Conservation (phyloP, 1,140 invertebrate species). For the Drosophila murphyi region DNA sequence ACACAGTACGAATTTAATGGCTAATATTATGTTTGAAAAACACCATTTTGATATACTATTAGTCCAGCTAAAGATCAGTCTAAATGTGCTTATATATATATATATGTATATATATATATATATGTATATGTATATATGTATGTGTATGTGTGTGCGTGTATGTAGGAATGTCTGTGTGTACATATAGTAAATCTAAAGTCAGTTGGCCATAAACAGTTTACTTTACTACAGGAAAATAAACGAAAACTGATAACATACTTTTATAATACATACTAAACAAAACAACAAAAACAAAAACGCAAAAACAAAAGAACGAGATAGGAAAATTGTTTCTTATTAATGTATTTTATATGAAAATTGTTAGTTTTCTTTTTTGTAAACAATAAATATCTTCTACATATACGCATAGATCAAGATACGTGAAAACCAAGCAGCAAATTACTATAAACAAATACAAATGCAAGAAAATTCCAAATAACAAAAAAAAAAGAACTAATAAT, state of each 20-base stretch:
- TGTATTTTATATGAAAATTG: constrained; percentile 59
- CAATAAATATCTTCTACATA: constrained; percentile 24
- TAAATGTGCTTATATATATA: constrained; percentile 65
- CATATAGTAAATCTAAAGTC: constrained; percentile 51
- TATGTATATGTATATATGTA: neutral
- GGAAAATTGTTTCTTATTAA: constrained; percentile 68
- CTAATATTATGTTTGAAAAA: constrained; percentile 22
- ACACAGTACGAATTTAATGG: constrained; percentile 66
- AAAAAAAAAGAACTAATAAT: constrained; percentile 27
- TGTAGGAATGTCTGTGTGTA: neutral
- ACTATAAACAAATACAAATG: constrained; percentile 43
- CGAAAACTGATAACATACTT: constrained; percentile 50
- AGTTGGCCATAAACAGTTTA: constrained; percentile 60
- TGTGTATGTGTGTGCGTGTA: neutral
- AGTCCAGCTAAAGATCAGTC: constrained; percentile 47
- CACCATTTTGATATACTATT: constrained; percentile 47
- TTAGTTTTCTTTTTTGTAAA: constrained; percentile 39
- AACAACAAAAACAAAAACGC: constrained; percentile 5
- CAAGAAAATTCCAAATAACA: constrained; percentile 66
- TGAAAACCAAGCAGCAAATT: constrained; percentile 38
- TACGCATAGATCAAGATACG: constrained; percentile 1
- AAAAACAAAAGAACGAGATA: constrained; percentile 14
- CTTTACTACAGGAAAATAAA: constrained; percentile 61
- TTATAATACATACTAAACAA: constrained; percentile 31
- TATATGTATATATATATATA: constrained; percentile 11